phyloP scores from a whole-genome alignment of 2,113 vertebrate species.

The Cynoglossus semilaevis region DNA sequence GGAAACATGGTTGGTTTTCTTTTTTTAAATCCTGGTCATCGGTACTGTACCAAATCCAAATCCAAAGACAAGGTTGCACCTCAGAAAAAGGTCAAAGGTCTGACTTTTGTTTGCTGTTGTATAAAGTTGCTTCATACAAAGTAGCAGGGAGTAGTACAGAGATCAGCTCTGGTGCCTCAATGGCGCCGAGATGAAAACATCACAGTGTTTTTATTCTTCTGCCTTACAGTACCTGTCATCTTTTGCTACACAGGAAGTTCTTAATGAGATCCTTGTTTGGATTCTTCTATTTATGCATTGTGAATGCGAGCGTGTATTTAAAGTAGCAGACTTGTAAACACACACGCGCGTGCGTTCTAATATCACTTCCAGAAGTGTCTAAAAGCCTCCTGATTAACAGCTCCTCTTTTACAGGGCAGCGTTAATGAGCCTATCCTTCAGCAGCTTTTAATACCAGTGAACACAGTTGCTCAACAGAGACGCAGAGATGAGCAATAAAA shows the following conservation, averaged over 20 bases:
- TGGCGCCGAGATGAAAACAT: background rate
- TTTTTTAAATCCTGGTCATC: background rate
- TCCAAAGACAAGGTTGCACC: background rate
- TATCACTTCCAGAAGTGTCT: constrained; percentile 38
- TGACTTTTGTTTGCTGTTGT: background rate
- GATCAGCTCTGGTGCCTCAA: too few relatives aligned
- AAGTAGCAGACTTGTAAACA: constrained; percentile 1
- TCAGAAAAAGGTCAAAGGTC: constrained; percentile 1
- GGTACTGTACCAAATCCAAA: background rate
- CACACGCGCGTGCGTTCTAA: background rate
- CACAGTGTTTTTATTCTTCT: constrained; percentile 19
- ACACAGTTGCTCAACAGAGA: constrained; percentile 20
- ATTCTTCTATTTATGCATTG: constrained; percentile 18
- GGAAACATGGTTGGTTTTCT: background rate
- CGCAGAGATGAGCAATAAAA: constrained; percentile 30
- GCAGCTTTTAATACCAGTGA: constrained; percentile 48
- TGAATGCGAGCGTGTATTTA: background rate
- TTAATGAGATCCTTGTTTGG: constrained; percentile 38
- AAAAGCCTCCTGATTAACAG: constrained; percentile 58
- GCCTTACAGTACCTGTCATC: constrained; percentile 17
- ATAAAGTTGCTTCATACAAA: too few relatives aligned
- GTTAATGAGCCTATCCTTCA: constrained; percentile 48
- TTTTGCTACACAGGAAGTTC: constrained; percentile 23
- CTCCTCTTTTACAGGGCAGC: constrained; percentile 23
- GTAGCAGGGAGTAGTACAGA: too few relatives aligned